Conservation (phyloP, 2,888 invertebrate species). For the Diploptera punctata region DNA sequence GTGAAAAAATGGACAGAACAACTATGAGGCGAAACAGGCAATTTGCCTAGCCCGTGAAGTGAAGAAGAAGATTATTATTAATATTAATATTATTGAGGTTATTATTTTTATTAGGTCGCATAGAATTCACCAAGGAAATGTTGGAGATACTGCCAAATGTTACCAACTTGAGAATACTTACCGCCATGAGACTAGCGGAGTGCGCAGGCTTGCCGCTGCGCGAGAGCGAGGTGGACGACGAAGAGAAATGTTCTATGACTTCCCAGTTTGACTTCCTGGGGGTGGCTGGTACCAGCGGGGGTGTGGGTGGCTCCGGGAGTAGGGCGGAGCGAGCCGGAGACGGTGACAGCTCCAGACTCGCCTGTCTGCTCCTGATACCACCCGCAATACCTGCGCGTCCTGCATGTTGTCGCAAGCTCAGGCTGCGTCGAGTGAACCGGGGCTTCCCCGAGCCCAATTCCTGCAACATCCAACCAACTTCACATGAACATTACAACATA, state of each 20-base stretch:
- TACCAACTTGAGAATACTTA: constrained; percentile 54
- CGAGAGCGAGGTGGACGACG: constrained; percentile 54
- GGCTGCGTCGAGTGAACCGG: constrained; percentile 28
- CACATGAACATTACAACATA: neutral
- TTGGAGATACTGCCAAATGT: no score
- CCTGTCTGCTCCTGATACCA: constrained; percentile 35
- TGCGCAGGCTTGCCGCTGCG: constrained; percentile 51
- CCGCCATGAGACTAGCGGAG: constrained; percentile 68
- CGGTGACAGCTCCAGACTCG: constrained; percentile 49
- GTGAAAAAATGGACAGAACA: no score
- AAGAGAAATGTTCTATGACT: constrained; percentile 85
- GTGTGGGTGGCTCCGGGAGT: constrained; percentile 56
- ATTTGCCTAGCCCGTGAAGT: no score
- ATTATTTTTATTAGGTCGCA: no score
- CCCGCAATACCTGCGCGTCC: constrained; percentile 28
- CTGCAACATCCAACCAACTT: constrained; percentile 2
- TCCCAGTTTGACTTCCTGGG: constrained; percentile 89
- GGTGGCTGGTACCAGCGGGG: constrained; percentile 52
- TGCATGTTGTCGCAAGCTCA: constrained; percentile 60
- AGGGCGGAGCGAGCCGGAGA: constrained; percentile 50
- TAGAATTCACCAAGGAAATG: no score
- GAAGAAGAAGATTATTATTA: no score
- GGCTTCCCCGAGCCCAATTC: constrained; percentile 32
- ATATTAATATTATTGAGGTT: no score
- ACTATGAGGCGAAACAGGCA: no score